A percentile compares a stretch with the other conserved stretches of the same genome.
Evolutionary conservation across 2,113 vertebrate genomes (phyloP).

Genomic region (Pithys albifrons): DNA sequence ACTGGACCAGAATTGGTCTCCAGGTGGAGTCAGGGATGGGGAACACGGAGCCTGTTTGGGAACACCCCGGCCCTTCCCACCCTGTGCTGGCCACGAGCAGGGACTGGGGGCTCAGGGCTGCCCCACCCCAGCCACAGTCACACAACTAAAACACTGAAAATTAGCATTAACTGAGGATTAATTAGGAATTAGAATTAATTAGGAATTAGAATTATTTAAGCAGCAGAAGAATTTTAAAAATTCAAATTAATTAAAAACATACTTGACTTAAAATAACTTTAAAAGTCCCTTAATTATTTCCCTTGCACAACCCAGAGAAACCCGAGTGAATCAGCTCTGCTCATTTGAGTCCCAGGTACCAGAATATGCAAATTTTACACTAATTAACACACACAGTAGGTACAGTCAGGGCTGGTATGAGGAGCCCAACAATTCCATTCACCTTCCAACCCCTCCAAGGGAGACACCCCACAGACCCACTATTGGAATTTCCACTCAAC

Average conservation of each 20-base stretch:
- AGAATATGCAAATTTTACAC: neutral
- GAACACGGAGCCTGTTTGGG: accelerated
- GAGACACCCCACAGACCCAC: neutral
- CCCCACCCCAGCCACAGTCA: too few relatives aligned
- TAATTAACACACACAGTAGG: neutral
- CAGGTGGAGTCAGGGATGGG: neutral
- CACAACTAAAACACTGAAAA: too few relatives aligned
- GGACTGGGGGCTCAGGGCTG: neutral
- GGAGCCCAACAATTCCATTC: neutral
- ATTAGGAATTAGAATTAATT: too few relatives aligned
- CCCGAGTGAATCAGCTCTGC: neutral
- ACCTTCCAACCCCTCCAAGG: neutral
- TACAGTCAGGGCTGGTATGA: neutral
- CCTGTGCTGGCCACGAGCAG: neutral
- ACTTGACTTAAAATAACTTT: neutral
- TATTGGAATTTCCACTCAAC: neutral
- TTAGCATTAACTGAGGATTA: too few relatives aligned
- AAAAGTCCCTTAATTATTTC: neutral
- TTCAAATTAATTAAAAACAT: too few relatives aligned
- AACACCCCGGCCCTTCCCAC: neutral
- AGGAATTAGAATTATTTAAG: neutral
- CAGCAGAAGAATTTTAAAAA: too few relatives aligned
- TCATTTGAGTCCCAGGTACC: neutral
- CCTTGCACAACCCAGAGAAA: too few relatives aligned
- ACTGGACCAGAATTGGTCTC: too few relatives aligned